Conservation (phyloP, 2,797 vertebrate genomes). For the Emydoidea blandingii region DNA sequence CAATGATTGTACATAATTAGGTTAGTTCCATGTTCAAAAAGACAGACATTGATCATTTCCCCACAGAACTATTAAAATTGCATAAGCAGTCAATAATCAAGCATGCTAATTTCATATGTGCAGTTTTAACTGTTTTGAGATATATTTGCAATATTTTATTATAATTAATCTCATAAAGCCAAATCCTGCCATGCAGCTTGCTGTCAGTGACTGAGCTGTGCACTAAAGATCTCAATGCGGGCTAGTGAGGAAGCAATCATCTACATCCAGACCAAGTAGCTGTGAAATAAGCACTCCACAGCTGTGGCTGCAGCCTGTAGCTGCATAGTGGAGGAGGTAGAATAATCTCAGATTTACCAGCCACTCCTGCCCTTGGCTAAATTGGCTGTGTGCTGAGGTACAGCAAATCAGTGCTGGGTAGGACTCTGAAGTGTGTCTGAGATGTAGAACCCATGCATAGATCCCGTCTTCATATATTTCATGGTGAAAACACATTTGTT, state of each 20-base stretch:
- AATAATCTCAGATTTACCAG: background rate
- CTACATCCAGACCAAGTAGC: background rate
- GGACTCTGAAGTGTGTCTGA: background rate
- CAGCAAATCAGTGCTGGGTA: background rate
- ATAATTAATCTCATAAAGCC: background rate
- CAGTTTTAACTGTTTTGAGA: background rate
- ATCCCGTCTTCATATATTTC: background rate
- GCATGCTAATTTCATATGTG: background rate
- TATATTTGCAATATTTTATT: background rate
- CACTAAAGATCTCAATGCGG: background rate
- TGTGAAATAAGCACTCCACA: background rate
- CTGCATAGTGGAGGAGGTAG: background rate
- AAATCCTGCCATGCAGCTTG: background rate
- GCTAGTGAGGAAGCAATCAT: background rate
- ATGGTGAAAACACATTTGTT: background rate
- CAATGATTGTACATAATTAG: background rate
- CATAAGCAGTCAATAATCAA: fast-evolving
- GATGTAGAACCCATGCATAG: background rate
- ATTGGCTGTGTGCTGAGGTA: background rate
- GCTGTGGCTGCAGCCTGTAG: background rate
- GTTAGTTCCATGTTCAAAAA: background rate
- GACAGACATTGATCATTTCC: background rate
- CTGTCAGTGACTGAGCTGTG: background rate
- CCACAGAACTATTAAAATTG: background rate
- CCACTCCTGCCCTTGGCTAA: background rate